phyloP scores from a whole-genome alignment of 2,113 vertebrate species.

The Eolophus roseicapilla region DNA sequence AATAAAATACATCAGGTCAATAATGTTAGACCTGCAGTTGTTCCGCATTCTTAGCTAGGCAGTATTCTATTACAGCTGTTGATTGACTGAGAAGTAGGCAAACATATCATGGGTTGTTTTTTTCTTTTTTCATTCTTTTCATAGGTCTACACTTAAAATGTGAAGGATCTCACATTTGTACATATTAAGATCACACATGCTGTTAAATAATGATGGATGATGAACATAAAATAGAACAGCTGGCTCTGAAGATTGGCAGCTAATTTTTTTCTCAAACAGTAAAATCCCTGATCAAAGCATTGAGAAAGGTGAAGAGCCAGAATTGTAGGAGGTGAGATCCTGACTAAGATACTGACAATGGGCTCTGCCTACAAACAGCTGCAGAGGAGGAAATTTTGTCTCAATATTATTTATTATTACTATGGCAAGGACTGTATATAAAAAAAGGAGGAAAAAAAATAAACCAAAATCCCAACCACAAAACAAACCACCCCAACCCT shows the following conservation, averaged over 20 bases:
- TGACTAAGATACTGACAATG: background rate
- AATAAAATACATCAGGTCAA: background rate
- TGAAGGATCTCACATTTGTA: background rate
- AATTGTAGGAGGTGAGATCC: slow-evolving; percentile 1
- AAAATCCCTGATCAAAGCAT: background rate
- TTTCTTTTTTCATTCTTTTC: background rate
- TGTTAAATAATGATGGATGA: background rate
- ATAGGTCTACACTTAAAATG: background rate
- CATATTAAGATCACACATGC: background rate
- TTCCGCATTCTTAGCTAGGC: background rate
- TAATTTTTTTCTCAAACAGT: background rate
- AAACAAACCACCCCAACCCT: background rate
- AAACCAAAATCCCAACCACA: background rate
- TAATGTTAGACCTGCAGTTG: background rate
- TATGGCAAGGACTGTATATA: background rate
- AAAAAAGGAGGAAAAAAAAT: rapidly evolving
- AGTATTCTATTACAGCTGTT: background rate
- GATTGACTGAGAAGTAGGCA: background rate
- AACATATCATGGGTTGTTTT: background rate
- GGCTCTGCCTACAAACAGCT: slow-evolving; percentile 1
- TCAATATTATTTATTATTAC: background rate
- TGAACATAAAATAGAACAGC: background rate
- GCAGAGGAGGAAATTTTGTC: background rate
- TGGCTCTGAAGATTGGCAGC: background rate
- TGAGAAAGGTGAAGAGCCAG: background rate